A percentile compares a stretch with the other conserved stretches of the same genome.
phyloP scores from a whole-genome alignment of 1,140 invertebrate species.

The Drosophila tsacasi region DNA sequence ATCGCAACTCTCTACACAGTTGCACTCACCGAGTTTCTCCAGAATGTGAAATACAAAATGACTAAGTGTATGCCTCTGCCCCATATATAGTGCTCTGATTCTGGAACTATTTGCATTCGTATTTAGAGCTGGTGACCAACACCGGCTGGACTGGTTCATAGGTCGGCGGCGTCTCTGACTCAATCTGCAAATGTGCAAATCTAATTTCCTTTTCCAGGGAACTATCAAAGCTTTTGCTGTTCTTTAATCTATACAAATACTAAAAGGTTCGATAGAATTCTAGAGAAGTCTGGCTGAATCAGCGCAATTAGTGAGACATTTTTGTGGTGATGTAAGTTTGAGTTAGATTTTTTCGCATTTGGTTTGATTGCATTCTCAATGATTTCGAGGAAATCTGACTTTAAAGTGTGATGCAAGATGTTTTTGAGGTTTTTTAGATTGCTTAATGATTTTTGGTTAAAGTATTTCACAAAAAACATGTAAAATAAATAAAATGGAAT shows the following conservation, averaged over 20 bases:
- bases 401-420: too few relatives aligned
- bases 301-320: conserved; percentile 13
- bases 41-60: conserved; percentile 16
- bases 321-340: conserved; percentile 1
- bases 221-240: conserved; percentile 20
- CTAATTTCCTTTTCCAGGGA: conserved; percentile 31
- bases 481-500: too few relatives aligned
- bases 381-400: neutral
- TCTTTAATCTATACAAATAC: conserved; percentile 24
- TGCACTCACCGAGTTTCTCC: conserved; percentile 36
- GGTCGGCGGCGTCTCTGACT: conserved; percentile 38
- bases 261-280: conserved; percentile 12
- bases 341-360: neutral
- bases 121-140: conserved; percentile 3
- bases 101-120: conserved; percentile 11
- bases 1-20: conserved; percentile 13
- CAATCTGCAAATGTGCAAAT: conserved; percentile 34
- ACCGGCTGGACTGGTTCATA: conserved; percentile 25
- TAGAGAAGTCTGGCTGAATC: conserved; percentile 14
- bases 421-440: neutral
- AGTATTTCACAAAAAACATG: neutral
- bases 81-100: neutral
- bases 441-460: neutral
- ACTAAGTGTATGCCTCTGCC: conserved; percentile 18
- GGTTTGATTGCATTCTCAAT: neutral